phyloP scores from a whole-genome alignment of 2,113 vertebrate genomes.

The Pollachius pollachius region DNA sequence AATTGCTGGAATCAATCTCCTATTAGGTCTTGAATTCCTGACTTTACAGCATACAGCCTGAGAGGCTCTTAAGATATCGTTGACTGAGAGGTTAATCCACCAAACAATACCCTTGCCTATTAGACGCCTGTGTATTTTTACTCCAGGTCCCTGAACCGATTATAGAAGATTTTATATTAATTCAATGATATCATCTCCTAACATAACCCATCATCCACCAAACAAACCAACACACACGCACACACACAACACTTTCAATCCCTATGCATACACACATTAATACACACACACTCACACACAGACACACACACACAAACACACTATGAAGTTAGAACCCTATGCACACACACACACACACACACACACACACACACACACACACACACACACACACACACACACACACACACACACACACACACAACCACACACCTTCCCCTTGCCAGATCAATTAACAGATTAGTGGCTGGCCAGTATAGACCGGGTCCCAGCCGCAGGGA shows the following conservation, averaged over 20 bases:
- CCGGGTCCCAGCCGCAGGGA: slow-evolving; percentile 24
- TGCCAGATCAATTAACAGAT: slow-evolving; percentile 69
- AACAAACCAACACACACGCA: neutral
- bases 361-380: neutral
- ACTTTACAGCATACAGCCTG: slow-evolving; percentile 5
- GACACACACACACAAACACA: neutral
- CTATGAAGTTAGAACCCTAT: no score
- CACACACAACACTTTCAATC: neutral
- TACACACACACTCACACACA: neutral
- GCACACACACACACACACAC: neutral
- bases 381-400: neutral
- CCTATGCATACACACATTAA: neutral
- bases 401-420: neutral
- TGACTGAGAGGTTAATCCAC: slow-evolving; percentile 5
- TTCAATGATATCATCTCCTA: slow-evolving; percentile 29
- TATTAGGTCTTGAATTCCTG: no score
- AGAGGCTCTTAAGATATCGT: no score
- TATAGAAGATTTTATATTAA: slow-evolving; percentile 39
- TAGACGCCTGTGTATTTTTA: slow-evolving; percentile 21
- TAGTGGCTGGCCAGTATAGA: slow-evolving; percentile 44
- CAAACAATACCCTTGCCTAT: slow-evolving; percentile 15
- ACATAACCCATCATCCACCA: neutral
- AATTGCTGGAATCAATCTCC: no score
- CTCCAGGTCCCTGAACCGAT: slow-evolving; percentile 39
- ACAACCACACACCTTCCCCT: slow-evolving; percentile 12